Conservation (phyloP, 2,888 invertebrate species). For the Sarcophaga rosellei region DNA sequence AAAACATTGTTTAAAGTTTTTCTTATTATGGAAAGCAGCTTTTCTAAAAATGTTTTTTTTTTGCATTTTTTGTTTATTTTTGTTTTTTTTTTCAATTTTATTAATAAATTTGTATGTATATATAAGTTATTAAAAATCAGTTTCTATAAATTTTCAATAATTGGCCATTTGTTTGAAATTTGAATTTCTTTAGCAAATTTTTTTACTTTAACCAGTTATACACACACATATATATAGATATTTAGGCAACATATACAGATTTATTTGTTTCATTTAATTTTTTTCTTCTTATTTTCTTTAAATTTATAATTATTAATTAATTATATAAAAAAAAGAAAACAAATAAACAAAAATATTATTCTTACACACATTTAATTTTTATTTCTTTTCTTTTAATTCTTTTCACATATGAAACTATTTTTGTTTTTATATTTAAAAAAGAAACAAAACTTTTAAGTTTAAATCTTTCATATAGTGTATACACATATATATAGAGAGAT, state of each 20-base stretch:
- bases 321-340: constrained; percentile 33
- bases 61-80: neutral
- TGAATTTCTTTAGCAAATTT: constrained; percentile 34
- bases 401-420: constrained; percentile 28
- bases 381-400: neutral
- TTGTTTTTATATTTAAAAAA: constrained; percentile 28
- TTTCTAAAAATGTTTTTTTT: constrained; percentile 17
- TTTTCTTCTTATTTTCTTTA: constrained; percentile 4
- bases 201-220: constrained; percentile 52
- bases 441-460: constrained; percentile 10
- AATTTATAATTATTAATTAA: constrained; percentile 37
- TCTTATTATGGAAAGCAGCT: constrained; percentile 26
- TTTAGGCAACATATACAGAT: constrained; percentile 66
- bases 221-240: constrained; percentile 61
- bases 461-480: constrained; percentile 9
- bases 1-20: neutral
- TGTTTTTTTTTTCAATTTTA: neutral
- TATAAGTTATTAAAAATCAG: constrained; percentile 43
- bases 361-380: constrained; percentile 22
- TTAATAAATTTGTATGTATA: constrained; percentile 25
- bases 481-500: neutral
- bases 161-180: constrained; percentile 52
- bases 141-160: constrained; percentile 45
- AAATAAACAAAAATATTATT: constrained; percentile 52
- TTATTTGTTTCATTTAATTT: constrained; percentile 42